These are phyloP conservation scores for Leuciscus waleckii DNA, from an alignment of 2,797 vertebrate genomes.

Conservation along the genomic window DNA sequence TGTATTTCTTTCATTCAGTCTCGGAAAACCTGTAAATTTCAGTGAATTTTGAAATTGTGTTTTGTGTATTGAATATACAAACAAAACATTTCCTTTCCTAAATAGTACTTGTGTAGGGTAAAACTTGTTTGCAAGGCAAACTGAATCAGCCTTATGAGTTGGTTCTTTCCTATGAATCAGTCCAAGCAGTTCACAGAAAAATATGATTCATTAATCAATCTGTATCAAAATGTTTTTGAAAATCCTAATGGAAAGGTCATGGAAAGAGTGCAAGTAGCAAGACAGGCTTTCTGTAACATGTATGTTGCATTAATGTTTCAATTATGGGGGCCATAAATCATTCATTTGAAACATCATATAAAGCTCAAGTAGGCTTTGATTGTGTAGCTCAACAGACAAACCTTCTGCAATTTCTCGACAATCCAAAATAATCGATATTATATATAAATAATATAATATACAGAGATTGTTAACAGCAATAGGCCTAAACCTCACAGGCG, in stretches of 20 bases:
- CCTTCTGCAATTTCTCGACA: slow-evolving; percentile 1
- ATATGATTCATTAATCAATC: not conserved
- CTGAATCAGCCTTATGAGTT: not conserved
- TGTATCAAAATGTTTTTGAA: not conserved
- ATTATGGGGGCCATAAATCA: not conserved
- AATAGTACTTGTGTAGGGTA: not conserved
- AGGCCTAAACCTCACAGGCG: not conserved
- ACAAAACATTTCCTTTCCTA: not conserved
- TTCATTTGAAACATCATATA: not conserved
- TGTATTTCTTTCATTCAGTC: not conserved
- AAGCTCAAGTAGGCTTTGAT: slow-evolving; percentile 6
- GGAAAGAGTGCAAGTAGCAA: not conserved
- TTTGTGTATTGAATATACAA: slow-evolving; percentile 1
- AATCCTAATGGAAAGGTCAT: not conserved
- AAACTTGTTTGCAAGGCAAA: not conserved
- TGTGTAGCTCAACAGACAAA: not conserved
- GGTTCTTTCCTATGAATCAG: not conserved
- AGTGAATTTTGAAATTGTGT: not conserved
- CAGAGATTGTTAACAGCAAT: not conserved
- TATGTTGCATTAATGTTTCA: slow-evolving; percentile 11
- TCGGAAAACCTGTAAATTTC: not conserved
- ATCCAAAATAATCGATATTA: not conserved
- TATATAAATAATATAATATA: not conserved
- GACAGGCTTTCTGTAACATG: not conserved
- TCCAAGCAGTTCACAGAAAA: slow-evolving; percentile 2